These are phyloP conservation scores for Hecatera dysodea DNA, from an alignment of 2,888 invertebrate genomes.

Conservation along the genomic window DNA sequence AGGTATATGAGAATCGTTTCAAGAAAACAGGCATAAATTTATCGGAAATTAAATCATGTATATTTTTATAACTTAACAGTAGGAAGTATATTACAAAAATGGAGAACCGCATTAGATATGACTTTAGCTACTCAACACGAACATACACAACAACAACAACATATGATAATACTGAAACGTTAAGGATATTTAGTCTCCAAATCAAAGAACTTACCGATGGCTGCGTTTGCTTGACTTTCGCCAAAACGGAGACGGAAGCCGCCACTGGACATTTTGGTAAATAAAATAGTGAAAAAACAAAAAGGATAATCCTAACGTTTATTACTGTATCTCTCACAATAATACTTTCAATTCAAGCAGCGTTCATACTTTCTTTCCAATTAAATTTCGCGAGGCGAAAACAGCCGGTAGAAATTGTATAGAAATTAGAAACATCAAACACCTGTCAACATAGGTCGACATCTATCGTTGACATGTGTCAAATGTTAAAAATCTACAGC, in stretches of 20 bases:
- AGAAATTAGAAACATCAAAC: neutral
- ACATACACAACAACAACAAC: too few species aligned
- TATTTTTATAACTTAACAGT: neutral
- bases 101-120: neutral
- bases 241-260: constrained; percentile 60
- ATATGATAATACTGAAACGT: neutral
- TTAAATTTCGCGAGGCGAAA: neutral
- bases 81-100: neutral
- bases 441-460: neutral
- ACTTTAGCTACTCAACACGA: neutral
- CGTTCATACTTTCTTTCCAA: neutral
- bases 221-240: constrained; percentile 20
- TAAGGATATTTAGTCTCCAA: neutral
- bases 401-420: constrained; percentile 24
- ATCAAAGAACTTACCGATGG: constrained; percentile 35
- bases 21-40: neutral
- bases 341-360: neutral
- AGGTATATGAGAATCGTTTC: neutral
- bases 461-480: constrained; percentile 29
- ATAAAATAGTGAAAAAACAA: neutral
- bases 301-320: neutral
- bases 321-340: neutral
- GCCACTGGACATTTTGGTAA: constrained; percentile 50
- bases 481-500: too few species aligned
- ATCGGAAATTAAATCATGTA: neutral